phyloP scores from a whole-genome alignment of 2,113 vertebrate species.

The Condylura cristata region DNA sequence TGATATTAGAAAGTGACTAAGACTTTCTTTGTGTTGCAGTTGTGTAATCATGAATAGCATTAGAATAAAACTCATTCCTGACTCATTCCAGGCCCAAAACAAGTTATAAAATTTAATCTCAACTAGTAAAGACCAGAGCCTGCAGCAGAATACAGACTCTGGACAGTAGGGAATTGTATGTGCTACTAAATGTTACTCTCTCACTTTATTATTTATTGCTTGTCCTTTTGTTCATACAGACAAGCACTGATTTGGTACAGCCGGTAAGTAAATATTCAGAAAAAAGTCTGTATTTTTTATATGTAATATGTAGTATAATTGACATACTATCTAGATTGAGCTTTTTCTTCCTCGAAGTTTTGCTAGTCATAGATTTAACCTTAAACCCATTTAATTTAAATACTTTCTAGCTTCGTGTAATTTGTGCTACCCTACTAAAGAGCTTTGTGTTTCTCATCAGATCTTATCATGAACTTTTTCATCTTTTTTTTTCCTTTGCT shows the following conservation, averaged over 20 bases:
- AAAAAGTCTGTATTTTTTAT: slow-evolving; percentile 3
- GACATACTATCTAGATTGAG: slow-evolving; percentile 57
- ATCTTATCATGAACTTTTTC: slow-evolving; percentile 85
- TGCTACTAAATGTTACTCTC: slow-evolving; percentile 19
- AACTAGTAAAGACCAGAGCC: not conserved
- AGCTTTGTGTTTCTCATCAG: slow-evolving; percentile 86
- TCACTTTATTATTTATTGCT: slow-evolving; percentile 39
- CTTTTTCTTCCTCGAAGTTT: slow-evolving; percentile 51
- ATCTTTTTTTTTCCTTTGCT: slow-evolving; percentile 88
- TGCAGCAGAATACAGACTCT: not conserved
- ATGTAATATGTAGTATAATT: slow-evolving; percentile 20
- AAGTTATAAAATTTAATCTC: slow-evolving; percentile 6
- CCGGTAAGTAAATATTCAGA: slow-evolving; percentile 90
- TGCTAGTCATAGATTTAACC: slow-evolving; percentile 62
- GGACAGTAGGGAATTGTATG: not conserved
- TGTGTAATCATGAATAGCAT: not conserved
- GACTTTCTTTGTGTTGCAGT: not conserved
- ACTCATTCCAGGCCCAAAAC: not conserved
- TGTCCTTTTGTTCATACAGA: slow-evolving; percentile 83
- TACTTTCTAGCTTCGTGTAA: slow-evolving; percentile 71
- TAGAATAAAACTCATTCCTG: not conserved
- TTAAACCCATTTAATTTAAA: slow-evolving; percentile 72
- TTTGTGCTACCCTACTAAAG: slow-evolving; percentile 65
- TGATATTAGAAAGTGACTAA: not conserved
- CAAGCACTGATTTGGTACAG: slow-evolving; percentile 89